These are phyloP conservation scores for Vanessa atalanta DNA, from an alignment of 1,140 invertebrate genomes.

Conservation along the genomic window DNA sequence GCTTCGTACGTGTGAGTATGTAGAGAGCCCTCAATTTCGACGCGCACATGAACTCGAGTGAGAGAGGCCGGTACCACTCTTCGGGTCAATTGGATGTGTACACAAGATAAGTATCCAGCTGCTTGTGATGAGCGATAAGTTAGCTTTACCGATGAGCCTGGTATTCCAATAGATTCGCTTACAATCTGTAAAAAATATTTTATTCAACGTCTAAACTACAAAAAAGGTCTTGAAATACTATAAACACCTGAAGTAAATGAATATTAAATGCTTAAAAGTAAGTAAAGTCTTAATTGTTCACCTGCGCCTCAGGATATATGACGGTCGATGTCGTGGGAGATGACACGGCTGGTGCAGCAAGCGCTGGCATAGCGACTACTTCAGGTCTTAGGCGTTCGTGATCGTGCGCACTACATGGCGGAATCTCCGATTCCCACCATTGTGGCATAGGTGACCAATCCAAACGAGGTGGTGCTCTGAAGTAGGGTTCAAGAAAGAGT, in stretches of 20 bases:
- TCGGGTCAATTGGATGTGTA: conserved; percentile 94
- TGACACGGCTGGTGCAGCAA: conserved; percentile 89
- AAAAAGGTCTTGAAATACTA: background rate
- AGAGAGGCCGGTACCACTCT: conserved; percentile 89
- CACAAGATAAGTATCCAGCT: conserved; percentile 94
- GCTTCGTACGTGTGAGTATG: conserved; percentile 97
- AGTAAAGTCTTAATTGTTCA: conserved; percentile 49
- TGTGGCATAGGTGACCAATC: conserved; percentile 76
- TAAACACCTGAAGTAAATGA: no score
- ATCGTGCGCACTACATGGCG: conserved; percentile 92
- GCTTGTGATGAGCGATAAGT: conserved; percentile 96
- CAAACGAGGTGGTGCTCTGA: conserved; percentile 75
- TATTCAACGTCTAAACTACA: background rate
- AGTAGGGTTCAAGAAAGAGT: conserved; percentile 9
- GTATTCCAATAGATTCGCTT: conserved; percentile 96
- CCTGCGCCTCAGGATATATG: conserved; percentile 94
- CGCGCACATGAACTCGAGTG: conserved; percentile 92
- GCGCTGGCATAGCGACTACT: conserved; percentile 90
- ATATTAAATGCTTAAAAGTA: no score
- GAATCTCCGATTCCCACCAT: conserved; percentile 75
- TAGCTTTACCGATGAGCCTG: conserved; percentile 94
- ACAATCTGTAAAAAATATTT: conserved; percentile 86
- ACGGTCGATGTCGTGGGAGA: conserved; percentile 92
- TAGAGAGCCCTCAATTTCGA: conserved; percentile 94
- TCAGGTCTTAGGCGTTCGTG: conserved; percentile 90